Conservation (phyloP, 2,113 vertebrate species). For the Sakesphorus luctuosus region DNA sequence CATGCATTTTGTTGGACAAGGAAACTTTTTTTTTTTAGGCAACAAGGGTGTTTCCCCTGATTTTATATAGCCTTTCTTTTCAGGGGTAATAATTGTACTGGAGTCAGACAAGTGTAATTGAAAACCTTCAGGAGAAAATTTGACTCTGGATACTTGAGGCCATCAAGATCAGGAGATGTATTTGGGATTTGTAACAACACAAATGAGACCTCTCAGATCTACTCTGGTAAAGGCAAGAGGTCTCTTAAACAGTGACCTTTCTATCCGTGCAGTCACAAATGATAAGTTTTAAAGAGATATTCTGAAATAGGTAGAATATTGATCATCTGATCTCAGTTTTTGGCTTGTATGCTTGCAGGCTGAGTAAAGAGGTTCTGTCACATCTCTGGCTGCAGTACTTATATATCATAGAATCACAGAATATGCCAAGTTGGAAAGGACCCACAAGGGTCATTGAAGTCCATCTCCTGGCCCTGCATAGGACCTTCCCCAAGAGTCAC, state of each 20-base stretch:
- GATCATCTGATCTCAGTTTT: background rate
- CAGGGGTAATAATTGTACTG: background rate
- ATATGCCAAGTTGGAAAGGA: background rate
- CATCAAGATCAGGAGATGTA: background rate
- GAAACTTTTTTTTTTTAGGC: background rate
- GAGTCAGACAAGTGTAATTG: background rate
- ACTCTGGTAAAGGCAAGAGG: background rate
- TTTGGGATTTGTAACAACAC: background rate
- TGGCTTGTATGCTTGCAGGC: background rate
- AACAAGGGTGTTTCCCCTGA: background rate
- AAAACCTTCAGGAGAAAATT: background rate
- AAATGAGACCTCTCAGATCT: background rate
- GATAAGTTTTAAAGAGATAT: background rate
- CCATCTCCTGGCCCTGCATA: background rate
- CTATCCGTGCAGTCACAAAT: background rate
- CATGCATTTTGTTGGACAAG: background rate
- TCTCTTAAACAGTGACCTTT: constrained; percentile 42
- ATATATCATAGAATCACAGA: background rate
- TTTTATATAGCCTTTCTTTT: background rate
- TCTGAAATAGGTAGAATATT: background rate
- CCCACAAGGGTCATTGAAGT: background rate
- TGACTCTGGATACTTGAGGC: background rate
- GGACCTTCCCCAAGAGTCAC: background rate
- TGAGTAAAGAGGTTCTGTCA: background rate
- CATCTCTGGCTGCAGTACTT: background rate